These are phyloP conservation scores for Miltochrista miniata DNA, from an alignment of 2,888 invertebrate genomes.

Conservation along the genomic window DNA sequence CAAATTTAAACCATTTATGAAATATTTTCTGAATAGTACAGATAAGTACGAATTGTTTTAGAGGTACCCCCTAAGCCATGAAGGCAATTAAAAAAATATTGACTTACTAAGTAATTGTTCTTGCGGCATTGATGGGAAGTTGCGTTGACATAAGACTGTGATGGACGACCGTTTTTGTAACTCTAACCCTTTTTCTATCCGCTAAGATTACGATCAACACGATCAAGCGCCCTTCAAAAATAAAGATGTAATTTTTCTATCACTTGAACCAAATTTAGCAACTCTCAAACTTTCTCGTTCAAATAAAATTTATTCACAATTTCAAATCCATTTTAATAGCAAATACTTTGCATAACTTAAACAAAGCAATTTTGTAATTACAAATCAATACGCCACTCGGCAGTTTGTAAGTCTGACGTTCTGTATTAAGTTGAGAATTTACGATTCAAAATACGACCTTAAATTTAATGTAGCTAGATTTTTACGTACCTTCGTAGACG, in stretches of 20 bases:
- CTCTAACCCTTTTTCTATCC: slow-evolving; percentile 57
- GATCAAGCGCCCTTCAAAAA: slow-evolving; percentile 39
- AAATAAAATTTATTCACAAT: slow-evolving; percentile 45
- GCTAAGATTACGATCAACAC: slow-evolving; percentile 55
- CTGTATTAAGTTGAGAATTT: slow-evolving; percentile 57
- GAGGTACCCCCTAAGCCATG: slow-evolving; percentile 61
- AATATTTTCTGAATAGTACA: slow-evolving; percentile 26
- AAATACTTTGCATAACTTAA: slow-evolving; percentile 62
- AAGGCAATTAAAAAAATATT: slow-evolving; percentile 78
- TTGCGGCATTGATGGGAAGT: slow-evolving; percentile 72
- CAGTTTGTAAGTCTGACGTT: slow-evolving; percentile 53
- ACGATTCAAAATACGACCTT: slow-evolving; percentile 45
- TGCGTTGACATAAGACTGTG: slow-evolving; percentile 76
- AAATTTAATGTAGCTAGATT: slow-evolving; percentile 55
- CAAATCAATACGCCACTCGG: slow-evolving; percentile 56
- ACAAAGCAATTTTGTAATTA: slow-evolving; percentile 60
- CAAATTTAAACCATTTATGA: too few species aligned
- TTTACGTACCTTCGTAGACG: slow-evolving; percentile 48
- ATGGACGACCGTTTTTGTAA: slow-evolving; percentile 75
- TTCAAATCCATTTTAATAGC: slow-evolving; percentile 52
- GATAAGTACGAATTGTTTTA: slow-evolving; percentile 40
- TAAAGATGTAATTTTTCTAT: slow-evolving; percentile 40
- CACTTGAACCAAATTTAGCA: slow-evolving; percentile 38
- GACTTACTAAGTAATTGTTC: slow-evolving; percentile 81
- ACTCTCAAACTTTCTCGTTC: slow-evolving; percentile 43